Evolutionary conservation across 2,113 vertebrate species (phyloP).

Genomic region (Xiphias gladius): DNA sequence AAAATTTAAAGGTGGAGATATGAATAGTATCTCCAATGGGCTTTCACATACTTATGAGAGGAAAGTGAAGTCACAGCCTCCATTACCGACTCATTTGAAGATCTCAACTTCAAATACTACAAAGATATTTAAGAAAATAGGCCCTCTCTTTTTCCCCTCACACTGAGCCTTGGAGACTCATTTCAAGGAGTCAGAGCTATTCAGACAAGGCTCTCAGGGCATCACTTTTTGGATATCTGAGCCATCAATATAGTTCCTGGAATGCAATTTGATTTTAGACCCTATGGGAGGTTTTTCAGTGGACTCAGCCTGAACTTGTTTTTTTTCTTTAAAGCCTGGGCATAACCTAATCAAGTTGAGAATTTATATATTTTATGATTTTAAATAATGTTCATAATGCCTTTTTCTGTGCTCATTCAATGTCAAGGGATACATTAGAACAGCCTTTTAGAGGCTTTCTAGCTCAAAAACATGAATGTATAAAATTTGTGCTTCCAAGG

Average conservation of each 20-base stretch:
- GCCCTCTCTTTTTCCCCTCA: constrained; percentile 29
- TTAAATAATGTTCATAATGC: constrained; percentile 11
- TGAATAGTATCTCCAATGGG: constrained; percentile 35
- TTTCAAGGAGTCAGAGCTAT: constrained; percentile 39
- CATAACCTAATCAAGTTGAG: constrained; percentile 46
- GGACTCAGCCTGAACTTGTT: constrained; percentile 39
- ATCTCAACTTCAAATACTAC: constrained; percentile 58
- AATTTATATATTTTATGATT: constrained; percentile 38
- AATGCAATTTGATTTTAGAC: constrained; percentile 47
- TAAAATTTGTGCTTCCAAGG: background rate
- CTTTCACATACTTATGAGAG: constrained; percentile 47
- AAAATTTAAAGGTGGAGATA: constrained; percentile 31
- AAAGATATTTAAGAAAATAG: constrained; percentile 46
- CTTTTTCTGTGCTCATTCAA: background rate
- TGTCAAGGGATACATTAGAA: constrained; percentile 8
- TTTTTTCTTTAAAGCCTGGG: too few species aligned
- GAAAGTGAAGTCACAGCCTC: constrained; percentile 61
- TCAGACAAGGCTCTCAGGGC: constrained; percentile 46
- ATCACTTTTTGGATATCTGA: constrained; percentile 51
- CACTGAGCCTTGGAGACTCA: constrained; percentile 19
- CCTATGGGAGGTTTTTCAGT: constrained; percentile 39
- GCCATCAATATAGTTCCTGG: constrained; percentile 42
- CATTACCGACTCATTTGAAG: constrained; percentile 60
- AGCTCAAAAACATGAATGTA: constrained; percentile 8
- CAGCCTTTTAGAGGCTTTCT: background rate